Conservation (phyloP, 1,140 invertebrate species). For the Magallana gigas region DNA sequence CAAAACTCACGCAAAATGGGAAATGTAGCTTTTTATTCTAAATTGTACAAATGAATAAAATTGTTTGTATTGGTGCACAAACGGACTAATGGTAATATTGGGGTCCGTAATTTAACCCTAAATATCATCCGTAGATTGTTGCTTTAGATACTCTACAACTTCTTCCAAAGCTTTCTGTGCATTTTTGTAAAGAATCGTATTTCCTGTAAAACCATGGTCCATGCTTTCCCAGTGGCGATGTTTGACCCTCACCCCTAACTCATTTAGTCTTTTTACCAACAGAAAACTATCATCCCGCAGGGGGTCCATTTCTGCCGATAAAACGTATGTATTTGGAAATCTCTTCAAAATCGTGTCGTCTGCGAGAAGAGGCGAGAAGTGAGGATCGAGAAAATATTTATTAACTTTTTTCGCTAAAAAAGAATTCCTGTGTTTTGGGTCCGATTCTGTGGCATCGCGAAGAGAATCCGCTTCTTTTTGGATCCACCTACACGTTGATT, state of each 20-base stretch:
- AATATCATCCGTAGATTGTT: not conserved
- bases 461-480: not conserved
- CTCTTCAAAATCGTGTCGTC: slow-evolving; percentile 2
- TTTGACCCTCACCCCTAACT: not conserved
- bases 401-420: not conserved
- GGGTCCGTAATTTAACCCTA: too few species aligned
- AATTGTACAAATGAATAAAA: too few species aligned
- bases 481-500: not conserved
- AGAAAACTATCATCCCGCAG: not conserved
- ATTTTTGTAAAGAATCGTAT: not conserved
- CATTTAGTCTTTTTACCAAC: not conserved
- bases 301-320: not conserved
- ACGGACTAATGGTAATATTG: not conserved
- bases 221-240: not conserved
- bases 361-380: not conserved
- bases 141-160: not conserved
- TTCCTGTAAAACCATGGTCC: not conserved
- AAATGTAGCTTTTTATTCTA: too few species aligned
- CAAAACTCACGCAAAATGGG: too few species aligned
- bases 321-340: not conserved
- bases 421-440: not conserved
- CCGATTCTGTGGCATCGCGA: not conserved
- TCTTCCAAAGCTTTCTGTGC: not conserved
- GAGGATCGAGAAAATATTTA: not conserved
- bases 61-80: not conserved